A percentile compares a stretch with the other conserved stretches of the same genome.
These are phyloP conservation scores for Chaetodon auriga DNA, from an alignment of 2,113 vertebrate species.

Conservation along the genomic window DNA sequence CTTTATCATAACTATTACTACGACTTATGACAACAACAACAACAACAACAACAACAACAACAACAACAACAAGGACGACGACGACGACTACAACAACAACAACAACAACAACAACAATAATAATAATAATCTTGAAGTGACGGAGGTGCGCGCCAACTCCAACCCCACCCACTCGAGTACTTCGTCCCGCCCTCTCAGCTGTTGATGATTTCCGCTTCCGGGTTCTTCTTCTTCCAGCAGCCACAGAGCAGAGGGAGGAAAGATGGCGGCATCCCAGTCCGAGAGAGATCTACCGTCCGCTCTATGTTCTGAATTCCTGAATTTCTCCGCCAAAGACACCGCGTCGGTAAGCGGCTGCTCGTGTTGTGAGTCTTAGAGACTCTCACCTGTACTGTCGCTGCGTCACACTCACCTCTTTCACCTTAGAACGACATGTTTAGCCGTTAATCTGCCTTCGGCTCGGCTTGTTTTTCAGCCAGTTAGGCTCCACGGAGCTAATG, in stretches of 20 bases:
- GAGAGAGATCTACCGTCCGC: constrained; percentile 74
- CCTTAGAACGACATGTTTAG: not conserved
- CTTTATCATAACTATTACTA: too few relatives aligned
- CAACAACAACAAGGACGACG: too few relatives aligned
- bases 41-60: too few relatives aligned
- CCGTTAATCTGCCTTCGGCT: constrained; percentile 20
- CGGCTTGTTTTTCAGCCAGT: constrained; percentile 67
- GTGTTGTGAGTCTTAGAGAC: not conserved
- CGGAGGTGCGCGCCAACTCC: too few relatives aligned
- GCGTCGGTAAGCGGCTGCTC: constrained; percentile 77
- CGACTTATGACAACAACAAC: too few relatives aligned
- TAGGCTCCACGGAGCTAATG: constrained; percentile 4
- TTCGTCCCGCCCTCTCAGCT: not conserved
- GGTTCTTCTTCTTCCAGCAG: constrained; percentile 40
- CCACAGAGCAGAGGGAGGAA: constrained; percentile 51
- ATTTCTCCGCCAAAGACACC: constrained; percentile 84
- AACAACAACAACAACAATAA: too few relatives aligned
- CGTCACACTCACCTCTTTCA: not conserved
- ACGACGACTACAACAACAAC: too few relatives aligned
- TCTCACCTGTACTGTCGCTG: not conserved
- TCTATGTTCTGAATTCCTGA: constrained; percentile 78
- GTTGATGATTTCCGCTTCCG: constrained; percentile 58
- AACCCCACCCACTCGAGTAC: too few relatives aligned
- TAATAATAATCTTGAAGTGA: too few relatives aligned
- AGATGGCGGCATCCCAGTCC: constrained; percentile 84